phyloP scores from a whole-genome alignment of 2,797 vertebrate species.

The Anomalospiza imberbis region DNA sequence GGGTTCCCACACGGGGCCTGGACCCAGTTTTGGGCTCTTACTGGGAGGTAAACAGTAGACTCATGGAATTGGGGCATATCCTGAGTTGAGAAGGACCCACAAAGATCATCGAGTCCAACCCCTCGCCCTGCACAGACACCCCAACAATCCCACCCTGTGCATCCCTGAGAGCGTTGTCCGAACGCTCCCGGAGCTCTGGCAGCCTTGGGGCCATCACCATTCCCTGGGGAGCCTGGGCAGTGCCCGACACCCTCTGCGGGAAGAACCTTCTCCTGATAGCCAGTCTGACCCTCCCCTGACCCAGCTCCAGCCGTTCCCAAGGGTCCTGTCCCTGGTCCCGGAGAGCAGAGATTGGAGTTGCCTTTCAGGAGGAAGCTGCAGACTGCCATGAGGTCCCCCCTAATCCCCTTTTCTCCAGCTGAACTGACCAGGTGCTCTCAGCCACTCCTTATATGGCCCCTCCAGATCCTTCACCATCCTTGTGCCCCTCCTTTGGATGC shows the following conservation, averaged over 20 bases:
- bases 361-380: neutral
- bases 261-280: neutral
- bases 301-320: fast-evolving
- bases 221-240: neutral
- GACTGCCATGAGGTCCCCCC: neutral
- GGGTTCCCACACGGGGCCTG: neutral
- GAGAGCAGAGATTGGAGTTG: neutral
- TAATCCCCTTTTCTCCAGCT: neutral
- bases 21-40: neutral
- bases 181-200: neutral
- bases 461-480: neutral
- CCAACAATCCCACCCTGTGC: neutral
- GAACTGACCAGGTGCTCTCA: neutral
- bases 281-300: fast-evolving
- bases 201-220: neutral
- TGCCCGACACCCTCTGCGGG: neutral
- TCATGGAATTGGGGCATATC: neutral
- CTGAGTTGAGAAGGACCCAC: neutral
- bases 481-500: neutral
- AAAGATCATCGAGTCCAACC: fast-evolving
- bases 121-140: neutral
- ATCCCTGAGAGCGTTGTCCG: neutral
- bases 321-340: neutral
- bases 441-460: neutral
- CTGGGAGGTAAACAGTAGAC: no score